phyloP scores from a whole-genome alignment of 2,888 invertebrate genomes.

The Eupithecia dodoneata region DNA sequence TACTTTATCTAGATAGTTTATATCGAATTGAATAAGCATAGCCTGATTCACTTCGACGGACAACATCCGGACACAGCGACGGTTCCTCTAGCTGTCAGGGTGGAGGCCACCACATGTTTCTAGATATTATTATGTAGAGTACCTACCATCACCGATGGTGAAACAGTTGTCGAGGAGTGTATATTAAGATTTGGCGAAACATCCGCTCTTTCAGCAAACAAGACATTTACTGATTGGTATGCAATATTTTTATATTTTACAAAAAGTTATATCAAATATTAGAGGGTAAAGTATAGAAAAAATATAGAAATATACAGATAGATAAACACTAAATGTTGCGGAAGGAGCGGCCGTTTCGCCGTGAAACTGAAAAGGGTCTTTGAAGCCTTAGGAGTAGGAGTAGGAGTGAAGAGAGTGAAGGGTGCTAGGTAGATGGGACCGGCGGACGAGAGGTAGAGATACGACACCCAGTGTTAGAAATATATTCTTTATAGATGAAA shows the following conservation, averaged over 20 bases:
- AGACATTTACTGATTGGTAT: constrained; percentile 42
- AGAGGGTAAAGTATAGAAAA: constrained; percentile 62
- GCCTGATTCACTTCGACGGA: constrained; percentile 58
- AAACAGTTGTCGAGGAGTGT: constrained; percentile 37
- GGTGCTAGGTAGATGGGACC: constrained; percentile 71
- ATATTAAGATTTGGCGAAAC: constrained; percentile 45
- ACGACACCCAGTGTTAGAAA: constrained; percentile 63
- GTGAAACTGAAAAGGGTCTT: constrained; percentile 59
- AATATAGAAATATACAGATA: constrained; percentile 32
- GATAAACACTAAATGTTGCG: constrained; percentile 29
- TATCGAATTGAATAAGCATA: constrained; percentile 70
- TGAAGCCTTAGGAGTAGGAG: constrained; percentile 61
- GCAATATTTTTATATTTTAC: constrained; percentile 72
- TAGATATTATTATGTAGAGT: not conserved
- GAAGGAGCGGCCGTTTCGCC: constrained; percentile 54
- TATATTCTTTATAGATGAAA: constrained; percentile 60
- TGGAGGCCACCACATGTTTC: not conserved
- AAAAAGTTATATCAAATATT: constrained; percentile 65
- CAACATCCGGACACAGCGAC: constrained; percentile 14
- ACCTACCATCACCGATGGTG: constrained; percentile 16
- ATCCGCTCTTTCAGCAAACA: constrained; percentile 41
- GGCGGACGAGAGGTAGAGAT: constrained; percentile 29
- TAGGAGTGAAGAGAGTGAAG: constrained; percentile 46
- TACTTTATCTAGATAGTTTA: constrained; percentile 79
- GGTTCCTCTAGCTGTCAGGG: constrained; percentile 13